A percentile compares a stretch with the other conserved stretches of the same genome.
These are phyloP conservation scores for Poecilia wingei DNA, from an alignment of 2,797 vertebrate species.

Conservation along the genomic window DNA sequence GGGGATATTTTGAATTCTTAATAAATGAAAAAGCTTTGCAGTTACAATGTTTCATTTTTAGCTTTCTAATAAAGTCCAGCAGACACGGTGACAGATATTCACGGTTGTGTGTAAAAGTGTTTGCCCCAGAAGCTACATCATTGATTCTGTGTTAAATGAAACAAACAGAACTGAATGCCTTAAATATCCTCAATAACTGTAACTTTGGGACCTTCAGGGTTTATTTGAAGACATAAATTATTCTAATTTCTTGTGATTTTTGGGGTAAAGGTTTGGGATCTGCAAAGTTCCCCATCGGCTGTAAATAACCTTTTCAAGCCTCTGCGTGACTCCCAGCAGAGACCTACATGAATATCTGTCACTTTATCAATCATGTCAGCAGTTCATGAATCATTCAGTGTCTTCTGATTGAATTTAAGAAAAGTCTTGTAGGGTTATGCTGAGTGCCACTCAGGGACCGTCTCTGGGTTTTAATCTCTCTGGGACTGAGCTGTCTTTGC, in stretches of 20 bases:
- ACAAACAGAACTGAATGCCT: conserved; percentile 52
- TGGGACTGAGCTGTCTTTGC: conserved; percentile 1
- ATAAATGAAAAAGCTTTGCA: background rate
- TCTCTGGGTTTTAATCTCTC: conserved; percentile 49
- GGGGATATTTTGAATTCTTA: background rate
- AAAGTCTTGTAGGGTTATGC: conserved; percentile 49
- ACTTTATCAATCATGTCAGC: conserved; percentile 53
- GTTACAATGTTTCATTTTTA: background rate
- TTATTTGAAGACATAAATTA: conserved; percentile 65
- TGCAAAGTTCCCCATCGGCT: conserved; percentile 13
- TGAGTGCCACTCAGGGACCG: conserved; percentile 50
- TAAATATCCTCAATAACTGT: conserved; percentile 48
- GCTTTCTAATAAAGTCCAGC: background rate
- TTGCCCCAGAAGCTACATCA: background rate
- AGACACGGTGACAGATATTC: background rate
- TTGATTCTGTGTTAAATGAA: background rate
- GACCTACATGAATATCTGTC: conserved; percentile 37
- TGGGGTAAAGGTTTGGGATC: conserved; percentile 5
- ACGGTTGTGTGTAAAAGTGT: background rate
- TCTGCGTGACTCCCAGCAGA: conserved; percentile 1
- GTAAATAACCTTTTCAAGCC: conserved; percentile 13
- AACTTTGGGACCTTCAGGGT: conserved; percentile 52
- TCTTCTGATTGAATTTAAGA: conserved; percentile 57
- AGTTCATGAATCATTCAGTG: conserved; percentile 63
- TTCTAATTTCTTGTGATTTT: conserved; percentile 62